Evolutionary conservation across 2,113 vertebrate genomes (phyloP).

Genomic region (Chaetodon auriga): DNA sequence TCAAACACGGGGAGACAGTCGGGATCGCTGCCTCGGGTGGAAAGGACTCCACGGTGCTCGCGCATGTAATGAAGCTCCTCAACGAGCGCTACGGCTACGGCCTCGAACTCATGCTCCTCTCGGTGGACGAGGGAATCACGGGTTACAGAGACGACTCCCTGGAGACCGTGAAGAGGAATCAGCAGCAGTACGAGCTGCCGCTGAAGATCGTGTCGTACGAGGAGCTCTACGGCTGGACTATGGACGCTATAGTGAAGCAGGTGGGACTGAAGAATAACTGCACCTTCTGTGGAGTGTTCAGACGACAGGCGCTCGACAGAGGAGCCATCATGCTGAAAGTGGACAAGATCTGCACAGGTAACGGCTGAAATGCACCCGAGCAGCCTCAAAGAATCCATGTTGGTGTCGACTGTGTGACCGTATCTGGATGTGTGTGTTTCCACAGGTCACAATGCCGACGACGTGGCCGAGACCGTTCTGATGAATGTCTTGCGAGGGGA

Average conservation of each 20-base stretch:
- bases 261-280: conserved; percentile 90
- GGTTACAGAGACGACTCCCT: conserved; percentile 91
- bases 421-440: background rate
- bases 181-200: conserved; percentile 87
- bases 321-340: conserved; percentile 89
- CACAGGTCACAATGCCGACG: conserved; percentile 92
- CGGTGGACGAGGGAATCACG: conserved; percentile 91
- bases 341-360: conserved; percentile 92
- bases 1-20: conserved; percentile 85
- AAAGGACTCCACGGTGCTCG: conserved; percentile 92
- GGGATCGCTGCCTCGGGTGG: conserved; percentile 91
- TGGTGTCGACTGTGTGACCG: background rate
- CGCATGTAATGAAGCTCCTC: conserved; percentile 88
- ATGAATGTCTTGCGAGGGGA: conserved; percentile 94
- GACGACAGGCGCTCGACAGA: conserved; percentile 89
- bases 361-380: background rate
- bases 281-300: conserved; percentile 94
- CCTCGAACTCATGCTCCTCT: conserved; percentile 87
- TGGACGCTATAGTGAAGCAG: conserved; percentile 90
- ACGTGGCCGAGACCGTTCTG: conserved; percentile 91
- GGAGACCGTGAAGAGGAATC: conserved; percentile 89
- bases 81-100: conserved; percentile 86
- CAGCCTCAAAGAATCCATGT: background rate
- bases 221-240: conserved; percentile 92
- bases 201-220: conserved; percentile 90